Conservation (phyloP, 1,140 invertebrate genomes). For the Rhopalosiphum maidis region DNA sequence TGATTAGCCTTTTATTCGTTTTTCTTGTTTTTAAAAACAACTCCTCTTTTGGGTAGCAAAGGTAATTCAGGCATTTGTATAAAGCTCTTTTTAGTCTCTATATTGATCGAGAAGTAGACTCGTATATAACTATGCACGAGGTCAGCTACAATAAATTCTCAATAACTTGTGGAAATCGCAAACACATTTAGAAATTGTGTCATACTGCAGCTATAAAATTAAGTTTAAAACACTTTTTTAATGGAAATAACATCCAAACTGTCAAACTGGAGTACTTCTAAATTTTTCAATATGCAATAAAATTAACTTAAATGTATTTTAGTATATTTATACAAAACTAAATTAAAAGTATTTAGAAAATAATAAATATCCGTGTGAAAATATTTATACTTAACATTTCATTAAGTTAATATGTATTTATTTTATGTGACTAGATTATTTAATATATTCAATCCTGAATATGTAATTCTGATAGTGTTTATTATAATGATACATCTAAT, state of each 20-base stretch:
- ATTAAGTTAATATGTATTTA: no score
- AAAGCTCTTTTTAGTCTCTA: not conserved
- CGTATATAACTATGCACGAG: not conserved
- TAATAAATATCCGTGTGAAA: no score
- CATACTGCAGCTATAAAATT: not conserved
- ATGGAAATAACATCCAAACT: not conserved
- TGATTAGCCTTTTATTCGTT: not conserved
- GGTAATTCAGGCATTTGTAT: not conserved
- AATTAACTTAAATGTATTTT: no score
- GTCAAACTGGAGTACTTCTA: no score
- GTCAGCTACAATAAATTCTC: not conserved
- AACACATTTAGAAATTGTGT: not conserved
- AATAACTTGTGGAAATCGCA: not conserved
- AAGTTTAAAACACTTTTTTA: not conserved
- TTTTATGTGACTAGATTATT: no score
- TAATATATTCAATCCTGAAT: no score
- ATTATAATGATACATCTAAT: no score
- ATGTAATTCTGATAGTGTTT: no score
- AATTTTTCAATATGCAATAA: no score
- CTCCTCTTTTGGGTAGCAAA: not conserved
- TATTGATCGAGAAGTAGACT: not conserved
- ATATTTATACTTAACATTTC: no score
- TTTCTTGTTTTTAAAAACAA: not conserved
- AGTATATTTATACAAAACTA: no score
- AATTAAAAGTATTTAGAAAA: no score